These are phyloP conservation scores for Lepidostoma basale DNA, from an alignment of 1,140 invertebrate species.

Conservation along the genomic window DNA sequence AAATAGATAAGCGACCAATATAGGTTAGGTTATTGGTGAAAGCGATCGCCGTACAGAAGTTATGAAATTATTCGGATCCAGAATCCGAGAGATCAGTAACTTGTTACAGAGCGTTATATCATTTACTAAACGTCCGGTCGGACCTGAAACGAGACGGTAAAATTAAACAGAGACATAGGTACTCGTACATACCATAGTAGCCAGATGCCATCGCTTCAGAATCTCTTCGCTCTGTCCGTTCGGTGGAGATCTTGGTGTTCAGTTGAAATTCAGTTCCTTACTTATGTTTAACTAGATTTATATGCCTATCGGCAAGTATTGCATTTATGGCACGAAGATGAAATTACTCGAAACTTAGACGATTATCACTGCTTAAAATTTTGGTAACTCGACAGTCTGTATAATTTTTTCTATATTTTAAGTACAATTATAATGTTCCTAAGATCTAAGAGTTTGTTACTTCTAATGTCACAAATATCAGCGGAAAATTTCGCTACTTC, in stretches of 20 bases:
- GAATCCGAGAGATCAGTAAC: no score
- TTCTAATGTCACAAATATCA: slow-evolving; percentile 27
- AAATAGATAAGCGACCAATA: background rate
- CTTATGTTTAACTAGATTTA: background rate
- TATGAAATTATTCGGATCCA: background rate
- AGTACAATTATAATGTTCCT: background rate
- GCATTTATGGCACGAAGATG: slow-evolving; percentile 12
- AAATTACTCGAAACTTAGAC: slow-evolving; percentile 5
- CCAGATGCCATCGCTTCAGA: background rate
- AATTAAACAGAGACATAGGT: no score
- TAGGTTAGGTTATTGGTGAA: background rate
- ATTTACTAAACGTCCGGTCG: no score
- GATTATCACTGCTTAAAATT: slow-evolving; percentile 25
- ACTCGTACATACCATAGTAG: slow-evolving; percentile 20
- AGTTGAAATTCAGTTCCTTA: background rate
- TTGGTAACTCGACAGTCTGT: slow-evolving; percentile 23
- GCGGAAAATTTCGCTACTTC: slow-evolving; percentile 5
- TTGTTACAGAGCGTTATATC: no score
- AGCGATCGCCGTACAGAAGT: background rate
- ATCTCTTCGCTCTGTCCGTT: background rate
- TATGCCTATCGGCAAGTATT: background rate
- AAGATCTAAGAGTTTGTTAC: slow-evolving; percentile 5
- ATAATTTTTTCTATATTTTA: slow-evolving; percentile 19
- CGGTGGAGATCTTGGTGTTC: no score
- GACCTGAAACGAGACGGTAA: no score